phyloP scores from a whole-genome alignment of 2,113 vertebrate species.

The Dasyprocta punctata region DNA sequence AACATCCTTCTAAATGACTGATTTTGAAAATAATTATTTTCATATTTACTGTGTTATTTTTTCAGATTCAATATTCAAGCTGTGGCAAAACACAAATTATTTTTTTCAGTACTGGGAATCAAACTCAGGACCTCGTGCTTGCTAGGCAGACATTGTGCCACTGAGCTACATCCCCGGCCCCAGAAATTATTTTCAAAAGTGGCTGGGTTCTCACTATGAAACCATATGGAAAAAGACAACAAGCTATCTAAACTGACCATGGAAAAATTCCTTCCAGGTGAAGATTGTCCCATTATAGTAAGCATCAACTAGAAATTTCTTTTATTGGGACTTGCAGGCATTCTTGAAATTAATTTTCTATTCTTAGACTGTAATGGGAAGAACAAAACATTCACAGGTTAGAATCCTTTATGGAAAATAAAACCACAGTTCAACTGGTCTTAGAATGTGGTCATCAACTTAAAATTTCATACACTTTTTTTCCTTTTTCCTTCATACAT shows the following conservation, averaged over 20 bases:
- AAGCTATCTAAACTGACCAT: background rate
- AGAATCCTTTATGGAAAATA: slow-evolving; percentile 1
- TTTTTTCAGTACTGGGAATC: too few relatives aligned
- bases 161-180: too few relatives aligned
- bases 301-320: slow-evolving; percentile 1
- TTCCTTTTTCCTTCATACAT: background rate
- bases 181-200: slow-evolving; percentile 29
- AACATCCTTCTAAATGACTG: background rate
- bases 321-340: background rate
- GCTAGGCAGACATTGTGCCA: too few relatives aligned
- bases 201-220: background rate
- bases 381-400: background rate
- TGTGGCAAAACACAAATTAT: background rate
- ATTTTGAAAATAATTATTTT: slow-evolving; percentile 22
- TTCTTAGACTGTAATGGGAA: background rate
- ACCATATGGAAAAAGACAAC: background rate
- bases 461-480: background rate
- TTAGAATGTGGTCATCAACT: background rate
- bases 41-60: background rate
- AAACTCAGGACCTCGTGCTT: too few relatives aligned
- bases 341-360: slow-evolving; percentile 17
- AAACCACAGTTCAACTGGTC: background rate
- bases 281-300: background rate
- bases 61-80: background rate
- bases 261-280: background rate